Evolutionary conservation across 2,797 vertebrate species (phyloP), one percentile per base, ranked within the genome.

Genomic region (Gymnothorax reevesii): DNA sequence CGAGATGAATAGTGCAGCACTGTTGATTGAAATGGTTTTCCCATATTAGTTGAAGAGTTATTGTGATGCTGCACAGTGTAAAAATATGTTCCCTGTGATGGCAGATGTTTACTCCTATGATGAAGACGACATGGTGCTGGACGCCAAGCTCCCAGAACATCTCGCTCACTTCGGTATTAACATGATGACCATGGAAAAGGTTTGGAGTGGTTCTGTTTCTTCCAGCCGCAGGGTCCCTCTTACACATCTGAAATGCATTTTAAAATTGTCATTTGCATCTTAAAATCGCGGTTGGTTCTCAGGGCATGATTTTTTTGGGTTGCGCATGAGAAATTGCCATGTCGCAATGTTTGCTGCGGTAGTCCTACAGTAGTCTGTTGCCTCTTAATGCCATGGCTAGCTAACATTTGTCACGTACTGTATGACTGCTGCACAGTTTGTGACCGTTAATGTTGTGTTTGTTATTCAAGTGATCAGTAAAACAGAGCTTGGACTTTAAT

Each of bases 131-230:
- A 99, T 99, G 99, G 99, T 99, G 1, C 93, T 99, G 90, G 98
- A 99, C 92, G 95, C 97, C 79, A 99, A 97, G 93, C 95, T 99
- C 86, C 97, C 99, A 3, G 98, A 99, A 88, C 99, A 99, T 83
- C 94, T 99, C 7, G 84, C 97, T 90, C 99, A 99, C 92, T 99
- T 99, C 88, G 99, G 99, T 71, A 99, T 99, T 1, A 94, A 99
- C 95, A 99, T 99, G 99, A 97, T 99, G 93, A 99, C 98, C 91
- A 99, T 99, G 99, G 97, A 99, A 92, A 99, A 99, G 97, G 99
- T 97, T 91, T 84, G 90, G 13, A 20, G 10, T 59, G 13, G 12
- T 33, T 42, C 13, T 6, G 69, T 69, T 27, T 69, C 33, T 42
- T 42, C 33, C 33, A 42, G 33, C 33, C 33, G 2, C 33, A 42